phyloP scores from a whole-genome alignment of 2,797 vertebrate species.

The Brachyalestes nurse region DNA sequence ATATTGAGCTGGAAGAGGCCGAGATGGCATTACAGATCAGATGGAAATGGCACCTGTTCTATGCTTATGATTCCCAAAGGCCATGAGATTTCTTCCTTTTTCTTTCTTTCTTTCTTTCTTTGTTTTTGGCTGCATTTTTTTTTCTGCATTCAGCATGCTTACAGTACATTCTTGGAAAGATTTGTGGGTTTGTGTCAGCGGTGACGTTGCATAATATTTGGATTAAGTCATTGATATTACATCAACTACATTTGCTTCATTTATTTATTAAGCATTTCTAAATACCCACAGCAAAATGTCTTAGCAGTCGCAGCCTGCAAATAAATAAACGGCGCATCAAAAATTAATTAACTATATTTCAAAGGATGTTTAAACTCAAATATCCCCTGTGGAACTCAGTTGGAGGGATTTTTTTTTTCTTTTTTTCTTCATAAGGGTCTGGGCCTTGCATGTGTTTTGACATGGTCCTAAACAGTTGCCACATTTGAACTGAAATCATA shows the following conservation, averaged over 20 bases:
- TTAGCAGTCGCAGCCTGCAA: slow-evolving; percentile 38
- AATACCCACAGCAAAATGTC: slow-evolving; percentile 39
- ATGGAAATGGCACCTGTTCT: slow-evolving; percentile 59
- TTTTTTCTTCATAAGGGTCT: slow-evolving; percentile 6
- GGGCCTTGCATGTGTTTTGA: not conserved
- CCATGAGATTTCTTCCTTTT: not conserved
- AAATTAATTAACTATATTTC: slow-evolving; percentile 51
- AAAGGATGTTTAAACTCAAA: slow-evolving; percentile 39
- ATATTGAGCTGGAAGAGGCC: slow-evolving; percentile 66
- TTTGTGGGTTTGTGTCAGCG: slow-evolving; percentile 11
- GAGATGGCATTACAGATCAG: slow-evolving; percentile 54
- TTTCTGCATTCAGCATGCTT: not conserved
- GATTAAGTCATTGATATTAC: slow-evolving; percentile 31
- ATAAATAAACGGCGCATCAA: slow-evolving; percentile 56
- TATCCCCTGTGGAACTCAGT: slow-evolving; percentile 31
- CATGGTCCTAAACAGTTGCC: not conserved
- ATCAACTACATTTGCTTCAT: slow-evolving; percentile 30
- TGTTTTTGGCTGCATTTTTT: not conserved
- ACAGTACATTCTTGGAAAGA: not conserved
- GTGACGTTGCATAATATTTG: slow-evolving; percentile 17
- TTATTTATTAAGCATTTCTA: slow-evolving; percentile 41
- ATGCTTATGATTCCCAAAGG: slow-evolving; percentile 52
- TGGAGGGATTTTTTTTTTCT: not conserved
- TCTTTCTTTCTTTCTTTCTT: not conserved
- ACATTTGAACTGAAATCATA: not conserved